Evolutionary conservation across 2,888 invertebrate genomes (phyloP), one percentile per base, ranked within the genome.

Genomic region (Caenorhabditis angaria): DNA sequence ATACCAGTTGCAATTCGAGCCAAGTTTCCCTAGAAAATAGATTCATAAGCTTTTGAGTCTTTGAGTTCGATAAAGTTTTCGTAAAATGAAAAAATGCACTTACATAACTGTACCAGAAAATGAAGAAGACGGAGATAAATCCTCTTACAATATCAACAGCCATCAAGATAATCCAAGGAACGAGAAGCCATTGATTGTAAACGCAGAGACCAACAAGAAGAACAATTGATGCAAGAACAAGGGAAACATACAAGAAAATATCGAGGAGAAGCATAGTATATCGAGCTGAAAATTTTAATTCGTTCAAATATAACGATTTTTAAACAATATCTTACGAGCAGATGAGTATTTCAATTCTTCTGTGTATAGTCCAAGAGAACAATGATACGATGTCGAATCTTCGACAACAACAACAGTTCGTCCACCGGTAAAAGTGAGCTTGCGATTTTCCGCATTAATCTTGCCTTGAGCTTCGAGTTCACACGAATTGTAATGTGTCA

Each of bases 1-100:
- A 87, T 87, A 35, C 85, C 87, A 6, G 86, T 83, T 22, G 87
- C 87, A 56, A 87, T 84, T 32, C 87, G 77, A 0, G 85, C 84
- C 61, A 87, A 69, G 63, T 87, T 84, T 3, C 81, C 75, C 81
- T 86, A 68, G 51, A 83, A 82, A 35, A n/a, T 48, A 12, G n/a
- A 14, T 10, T n/a, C n/a, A n/a, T n/a, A n/a, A n/a, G n/a, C n/a
- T n/a, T n/a, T 5, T 47, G 3, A 59, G 10, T 54, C 18, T 54
- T 27, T 24, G 5, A 22, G 4, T 54, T 32, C 35, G 3, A 65
- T 10, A 5, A 24, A 35, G 24, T 24, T 20, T 65, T 2, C n/a
- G 10, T 2, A 60, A 28, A 5, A 32, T n/a, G n/a, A n/a, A n/a
- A n/a, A n/a, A n/a, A n/a, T n/a, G n/a, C n/a, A 77, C 81, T 68